Base-by-base conservation (phyloP, 2,888 invertebrate species). In the Parochlus steinenii region DNA sequence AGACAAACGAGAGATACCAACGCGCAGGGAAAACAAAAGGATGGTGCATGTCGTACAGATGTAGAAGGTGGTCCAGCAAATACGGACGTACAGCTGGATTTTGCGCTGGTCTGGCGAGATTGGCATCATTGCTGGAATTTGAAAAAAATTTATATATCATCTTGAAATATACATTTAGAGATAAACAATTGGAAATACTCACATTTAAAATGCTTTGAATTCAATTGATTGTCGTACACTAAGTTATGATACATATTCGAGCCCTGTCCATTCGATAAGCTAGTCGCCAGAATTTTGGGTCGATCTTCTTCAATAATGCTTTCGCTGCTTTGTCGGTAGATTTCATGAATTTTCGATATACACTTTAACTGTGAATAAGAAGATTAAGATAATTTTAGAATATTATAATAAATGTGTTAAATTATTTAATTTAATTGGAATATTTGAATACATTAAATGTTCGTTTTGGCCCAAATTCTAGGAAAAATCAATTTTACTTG, bases 301-400 rank as follows among this genome's bases (percentile, higher is more conserved):
- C 52, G 50, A 47, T 58, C 59, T 39, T 59, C 58, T 39, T 58
- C 58, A 16, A 59, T 51, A 3, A 51, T 37, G 40, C 55, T 56
- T 29, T 59, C 58, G 8, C 51, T 48, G 40, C 55, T 55, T 37
- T 56, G 56, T 6, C 52, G 51, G 42, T 59, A 59, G 26, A 59
- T 54, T 12, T 52, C 48, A 39, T 57, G 53, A 31, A 59, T 57
- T 20, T 52, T 50, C 6, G 58, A 58, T 10, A 51, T 50, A 33
- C 58, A 59, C 39, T 55, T 56, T 0, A 59, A 40, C 58, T 59
- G 37, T 27, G 18, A 30, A 6, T 19, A 30, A 30, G n/a, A 11
- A 19, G n/a, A 30, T 4, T 14, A 22, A 22, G 7, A 22, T 6
- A 8, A 22, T 11, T 22, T 12, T 11, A 11, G 11, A 19, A 7